Percentiles rank a stretch among this genome's conserved stretches.
Conservation (phyloP, 92 coral and sea anemone species). For the Micromussa lordhowensis region DNA sequence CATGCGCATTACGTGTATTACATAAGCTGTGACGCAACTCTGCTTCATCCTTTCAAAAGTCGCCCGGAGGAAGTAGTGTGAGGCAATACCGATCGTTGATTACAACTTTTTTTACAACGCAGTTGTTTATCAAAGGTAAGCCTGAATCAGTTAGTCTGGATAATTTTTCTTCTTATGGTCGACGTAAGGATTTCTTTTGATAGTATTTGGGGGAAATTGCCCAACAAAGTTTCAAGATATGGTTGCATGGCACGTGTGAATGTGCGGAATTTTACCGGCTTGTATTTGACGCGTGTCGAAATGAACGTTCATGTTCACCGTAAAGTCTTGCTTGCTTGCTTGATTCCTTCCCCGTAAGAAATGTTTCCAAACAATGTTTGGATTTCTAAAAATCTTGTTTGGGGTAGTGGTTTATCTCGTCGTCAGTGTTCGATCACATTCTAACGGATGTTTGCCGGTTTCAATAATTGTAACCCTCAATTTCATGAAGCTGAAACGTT, state of each 20-base stretch:
- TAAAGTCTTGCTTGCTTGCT: neutral
- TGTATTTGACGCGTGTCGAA: constrained; percentile 9
- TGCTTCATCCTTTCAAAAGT: constrained; percentile 40
- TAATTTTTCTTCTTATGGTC: too few species aligned
- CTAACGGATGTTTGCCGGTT: constrained; percentile 2
- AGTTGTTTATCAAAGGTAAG: constrained; percentile 15
- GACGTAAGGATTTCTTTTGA: neutral
- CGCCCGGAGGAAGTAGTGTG: constrained; percentile 36
- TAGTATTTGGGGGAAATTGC: neutral
- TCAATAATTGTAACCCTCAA: neutral
- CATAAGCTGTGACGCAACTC: constrained; percentile 57
- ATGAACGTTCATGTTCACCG: neutral
- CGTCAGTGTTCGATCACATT: neutral
- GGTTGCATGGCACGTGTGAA: constrained; percentile 21
- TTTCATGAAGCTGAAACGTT: neutral
- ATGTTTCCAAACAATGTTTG: neutral
- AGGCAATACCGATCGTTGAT: neutral
- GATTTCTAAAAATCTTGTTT: neutral
- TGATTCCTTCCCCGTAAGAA: neutral
- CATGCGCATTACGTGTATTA: constrained; percentile 26
- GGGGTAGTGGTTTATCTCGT: neutral
- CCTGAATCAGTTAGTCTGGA: neutral
- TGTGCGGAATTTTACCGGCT: constrained; percentile 34
- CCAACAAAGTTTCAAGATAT: neutral
- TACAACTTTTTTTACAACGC: neutral